Evolutionary conservation across 2,888 invertebrate genomes (phyloP).

Genomic region (Ectemnius continuus): DNA sequence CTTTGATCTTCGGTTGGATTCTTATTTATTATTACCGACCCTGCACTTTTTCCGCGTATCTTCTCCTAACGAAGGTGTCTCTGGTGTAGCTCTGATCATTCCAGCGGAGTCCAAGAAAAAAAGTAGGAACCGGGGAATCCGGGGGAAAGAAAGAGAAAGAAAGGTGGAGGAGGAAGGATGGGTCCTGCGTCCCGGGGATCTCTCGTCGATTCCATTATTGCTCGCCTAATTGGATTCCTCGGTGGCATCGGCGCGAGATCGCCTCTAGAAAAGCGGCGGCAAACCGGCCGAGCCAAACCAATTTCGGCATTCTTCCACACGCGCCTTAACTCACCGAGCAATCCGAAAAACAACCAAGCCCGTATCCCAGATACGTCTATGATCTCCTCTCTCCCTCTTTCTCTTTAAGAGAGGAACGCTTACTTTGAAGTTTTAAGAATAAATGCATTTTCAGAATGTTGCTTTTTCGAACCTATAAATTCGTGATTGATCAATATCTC

Average conservation of each 20-base stretch:
- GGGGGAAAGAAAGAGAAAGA: conserved; percentile 7
- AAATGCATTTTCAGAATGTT: no score
- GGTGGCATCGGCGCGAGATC: conserved; percentile 68
- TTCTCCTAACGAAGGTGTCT: neutral
- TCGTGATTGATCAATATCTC: no score
- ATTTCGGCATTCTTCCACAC: conserved; percentile 58
- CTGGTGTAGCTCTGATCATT: conserved; percentile 15
- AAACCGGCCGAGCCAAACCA: conserved; percentile 46
- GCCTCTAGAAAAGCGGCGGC: conserved; percentile 56
- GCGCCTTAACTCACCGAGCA: conserved; percentile 43
- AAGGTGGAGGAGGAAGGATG: conserved; percentile 9
- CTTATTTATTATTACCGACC: no score
- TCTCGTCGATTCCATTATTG: conserved; percentile 72
- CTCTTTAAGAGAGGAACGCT: no score
- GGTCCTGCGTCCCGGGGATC: conserved; percentile 38
- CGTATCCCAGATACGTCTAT: no score
- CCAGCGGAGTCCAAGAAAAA: conserved; percentile 32
- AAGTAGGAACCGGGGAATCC: conserved; percentile 4
- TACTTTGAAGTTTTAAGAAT: no score
- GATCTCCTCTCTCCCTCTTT: no score
- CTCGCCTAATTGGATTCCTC: conserved; percentile 75
- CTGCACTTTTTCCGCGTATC: neutral
- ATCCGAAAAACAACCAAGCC: conserved; percentile 56
- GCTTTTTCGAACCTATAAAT: no score
- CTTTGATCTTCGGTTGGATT: no score